A percentile compares a stretch with the other conserved stretches of the same genome.
phyloP scores from a whole-genome alignment of 2,797 vertebrate species.

The Liasis olivaceus region DNA sequence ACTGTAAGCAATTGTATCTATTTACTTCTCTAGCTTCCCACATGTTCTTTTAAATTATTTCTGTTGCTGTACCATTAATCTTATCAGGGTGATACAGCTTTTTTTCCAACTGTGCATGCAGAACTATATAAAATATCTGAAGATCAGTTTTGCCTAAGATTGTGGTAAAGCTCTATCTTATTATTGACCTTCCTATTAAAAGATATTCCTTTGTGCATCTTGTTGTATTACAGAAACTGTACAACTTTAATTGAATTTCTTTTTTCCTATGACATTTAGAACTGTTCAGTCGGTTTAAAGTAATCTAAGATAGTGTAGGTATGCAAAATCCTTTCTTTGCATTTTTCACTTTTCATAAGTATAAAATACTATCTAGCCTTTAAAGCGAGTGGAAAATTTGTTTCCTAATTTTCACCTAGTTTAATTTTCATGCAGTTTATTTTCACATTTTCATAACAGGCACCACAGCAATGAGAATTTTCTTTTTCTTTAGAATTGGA shows the following conservation, averaged over 20 bases:
- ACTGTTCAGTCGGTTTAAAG: neutral
- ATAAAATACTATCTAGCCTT: neutral
- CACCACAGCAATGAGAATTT: neutral
- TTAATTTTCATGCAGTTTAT: neutral
- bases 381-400: neutral
- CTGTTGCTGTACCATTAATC: slow-evolving; percentile 12
- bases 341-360: neutral
- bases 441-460: neutral
- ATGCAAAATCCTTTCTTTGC: neutral
- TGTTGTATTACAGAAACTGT: neutral
- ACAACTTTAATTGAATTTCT: slow-evolving; percentile 8
- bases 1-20: neutral
- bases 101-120: neutral
- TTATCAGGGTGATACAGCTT: neutral
- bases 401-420: slow-evolving; percentile 28
- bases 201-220: neutral
- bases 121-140: neutral
- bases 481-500: slow-evolving; percentile 56
- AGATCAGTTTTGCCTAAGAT: neutral
- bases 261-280: neutral
- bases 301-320: neutral
- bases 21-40: neutral
- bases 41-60: slow-evolving; percentile 13
- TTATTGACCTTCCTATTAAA: neutral
- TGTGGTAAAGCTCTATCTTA: neutral